Percentiles rank a stretch among this genome's conserved stretches.
Evolutionary conservation across 2,797 vertebrate species (phyloP).

Genomic region (Potorous gilbertii): DNA sequence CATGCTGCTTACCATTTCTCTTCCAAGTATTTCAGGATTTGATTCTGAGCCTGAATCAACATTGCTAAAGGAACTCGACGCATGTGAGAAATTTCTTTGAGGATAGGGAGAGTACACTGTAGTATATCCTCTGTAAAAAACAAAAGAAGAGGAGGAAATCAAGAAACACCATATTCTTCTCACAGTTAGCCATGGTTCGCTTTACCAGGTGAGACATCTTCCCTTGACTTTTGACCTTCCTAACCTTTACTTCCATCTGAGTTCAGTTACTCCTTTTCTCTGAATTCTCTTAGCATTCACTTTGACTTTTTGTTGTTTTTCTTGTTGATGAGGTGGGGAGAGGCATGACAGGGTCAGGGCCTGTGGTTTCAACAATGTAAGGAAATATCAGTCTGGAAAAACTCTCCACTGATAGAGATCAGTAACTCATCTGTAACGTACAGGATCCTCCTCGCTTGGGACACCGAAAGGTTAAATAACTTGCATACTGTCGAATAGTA

Average conservation of each 20-base stretch:
- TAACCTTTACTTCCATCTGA: neutral
- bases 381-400: neutral
- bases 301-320: neutral
- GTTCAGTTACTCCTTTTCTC: neutral
- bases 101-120: conserved; percentile 75
- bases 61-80: conserved; percentile 45
- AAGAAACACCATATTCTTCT: neutral
- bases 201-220: neutral
- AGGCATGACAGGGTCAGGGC: neutral
- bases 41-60: conserved; percentile 76
- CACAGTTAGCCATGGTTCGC: neutral
- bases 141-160: neutral
- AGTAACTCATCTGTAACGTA: neutral
- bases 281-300: neutral
- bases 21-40: conserved; percentile 78
- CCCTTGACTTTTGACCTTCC: neutral
- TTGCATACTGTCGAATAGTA: neutral
- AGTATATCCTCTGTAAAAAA: conserved; percentile 80
- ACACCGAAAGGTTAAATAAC: neutral
- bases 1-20: conserved; percentile 78
- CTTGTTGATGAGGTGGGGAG: neutral
- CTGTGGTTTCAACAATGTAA: neutral
- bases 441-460: neutral
- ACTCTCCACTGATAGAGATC: neutral
- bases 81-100: conserved; percentile 72